Evolutionary conservation across 2,888 invertebrate species (phyloP).

Genomic region (Eumacrocentrus americanus): DNA sequence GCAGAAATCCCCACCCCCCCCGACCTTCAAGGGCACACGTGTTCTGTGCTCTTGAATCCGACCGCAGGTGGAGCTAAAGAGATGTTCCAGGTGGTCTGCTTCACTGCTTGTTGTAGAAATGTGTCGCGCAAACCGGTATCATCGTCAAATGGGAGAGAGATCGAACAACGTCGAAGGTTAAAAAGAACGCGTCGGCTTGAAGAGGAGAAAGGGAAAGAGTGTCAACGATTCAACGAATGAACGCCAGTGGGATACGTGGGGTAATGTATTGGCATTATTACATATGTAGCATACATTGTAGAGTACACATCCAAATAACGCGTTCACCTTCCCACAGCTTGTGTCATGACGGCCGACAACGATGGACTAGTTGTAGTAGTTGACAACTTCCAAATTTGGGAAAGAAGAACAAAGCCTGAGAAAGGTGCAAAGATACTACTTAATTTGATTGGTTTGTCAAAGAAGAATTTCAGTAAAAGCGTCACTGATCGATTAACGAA

Average conservation of each 20-base stretch:
- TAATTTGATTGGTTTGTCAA: not conserved
- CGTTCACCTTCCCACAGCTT: slow-evolving; percentile 15
- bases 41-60: not conserved
- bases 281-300: slow-evolving; percentile 9
- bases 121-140: slow-evolving; percentile 1
- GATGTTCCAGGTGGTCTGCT: not conserved
- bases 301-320: slow-evolving; percentile 12
- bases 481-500: too few species aligned
- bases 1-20: not conserved
- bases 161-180: slow-evolving; percentile 11
- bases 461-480: too few species aligned
- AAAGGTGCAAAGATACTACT: not conserved
- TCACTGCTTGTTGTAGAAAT: not conserved
- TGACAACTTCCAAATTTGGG: slow-evolving; percentile 11
- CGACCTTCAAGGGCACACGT: not conserved
- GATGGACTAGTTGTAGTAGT: not conserved
- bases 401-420: not conserved
- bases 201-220: not conserved
- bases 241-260: not conserved
- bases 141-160: slow-evolving; percentile 11
- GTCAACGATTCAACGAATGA: not conserved
- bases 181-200: slow-evolving; percentile 1
- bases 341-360: slow-evolving; percentile 16
- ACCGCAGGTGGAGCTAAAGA: slow-evolving; percentile 13
- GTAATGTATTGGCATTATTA: slow-evolving; percentile 3